phyloP scores from a whole-genome alignment of 2,888 invertebrate species.

The Diarsia rubi region DNA sequence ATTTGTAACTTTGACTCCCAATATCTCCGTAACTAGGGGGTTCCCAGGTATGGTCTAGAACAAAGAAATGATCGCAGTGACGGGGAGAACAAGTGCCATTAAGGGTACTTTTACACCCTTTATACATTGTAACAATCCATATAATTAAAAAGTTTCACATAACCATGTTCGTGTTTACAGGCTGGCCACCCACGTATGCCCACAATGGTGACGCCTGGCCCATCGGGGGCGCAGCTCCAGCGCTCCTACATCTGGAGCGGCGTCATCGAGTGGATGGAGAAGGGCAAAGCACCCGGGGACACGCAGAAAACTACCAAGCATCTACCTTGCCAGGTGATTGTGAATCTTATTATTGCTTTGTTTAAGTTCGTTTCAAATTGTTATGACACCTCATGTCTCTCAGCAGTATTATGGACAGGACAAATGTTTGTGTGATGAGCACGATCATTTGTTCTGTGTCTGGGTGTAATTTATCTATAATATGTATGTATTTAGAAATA shows the following conservation, averaged over 20 bases:
- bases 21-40: too few species aligned
- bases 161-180: slow-evolving; percentile 43
- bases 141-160: not conserved
- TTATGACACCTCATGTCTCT: too few species aligned
- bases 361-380: not conserved
- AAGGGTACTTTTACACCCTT: too few species aligned
- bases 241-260: slow-evolving; percentile 94
- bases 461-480: too few species aligned
- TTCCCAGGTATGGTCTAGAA: too few species aligned
- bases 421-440: too few species aligned
- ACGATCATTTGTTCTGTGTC: too few species aligned
- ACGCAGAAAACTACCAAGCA: slow-evolving; percentile 95
- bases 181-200: slow-evolving; percentile 79
- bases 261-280: slow-evolving; percentile 98
- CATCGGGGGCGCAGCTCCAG: slow-evolving; percentile 74
- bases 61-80: too few species aligned
- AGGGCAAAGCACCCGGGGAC: slow-evolving; percentile 94
- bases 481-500: too few species aligned
- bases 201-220: slow-evolving; percentile 75
- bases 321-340: slow-evolving; percentile 88
- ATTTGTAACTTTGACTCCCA: too few species aligned
- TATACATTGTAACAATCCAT: too few species aligned
- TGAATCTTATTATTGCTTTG: not conserved
- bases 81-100: too few species aligned
- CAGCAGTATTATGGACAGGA: not conserved